These are phyloP conservation scores for Chloebia gouldiae DNA, from an alignment of 2,113 vertebrate genomes.

Conservation along the genomic window DNA sequence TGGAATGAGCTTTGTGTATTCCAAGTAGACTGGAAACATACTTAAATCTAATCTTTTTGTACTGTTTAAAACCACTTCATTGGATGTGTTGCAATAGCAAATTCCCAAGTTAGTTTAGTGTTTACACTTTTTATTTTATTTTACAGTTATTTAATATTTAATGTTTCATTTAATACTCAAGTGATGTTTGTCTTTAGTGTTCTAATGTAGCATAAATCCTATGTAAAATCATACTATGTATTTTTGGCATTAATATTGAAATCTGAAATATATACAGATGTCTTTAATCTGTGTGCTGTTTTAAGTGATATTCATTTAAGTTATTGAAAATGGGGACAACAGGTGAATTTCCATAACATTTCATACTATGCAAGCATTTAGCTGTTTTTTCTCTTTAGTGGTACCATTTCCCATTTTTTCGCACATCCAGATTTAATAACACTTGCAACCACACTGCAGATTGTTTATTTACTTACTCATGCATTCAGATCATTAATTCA, in stretches of 20 bases:
- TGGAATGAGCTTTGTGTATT: conserved; percentile 88
- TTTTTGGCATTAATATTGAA: conserved; percentile 99
- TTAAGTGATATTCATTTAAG: conserved; percentile 77
- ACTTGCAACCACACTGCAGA: not conserved
- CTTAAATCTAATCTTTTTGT: conserved; percentile 89
- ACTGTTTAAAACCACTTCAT: conserved; percentile 96
- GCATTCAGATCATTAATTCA: not conserved
- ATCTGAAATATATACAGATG: conserved; percentile 93
- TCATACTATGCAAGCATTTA: conserved; percentile 76
- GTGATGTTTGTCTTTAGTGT: conserved; percentile 93
- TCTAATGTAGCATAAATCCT: conserved; percentile 96
- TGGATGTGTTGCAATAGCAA: conserved; percentile 97
- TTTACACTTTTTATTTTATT: conserved; percentile 95
- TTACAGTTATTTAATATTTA: conserved; percentile 99
- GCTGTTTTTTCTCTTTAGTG: conserved; percentile 2
- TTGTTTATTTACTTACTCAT: conserved; percentile 3
- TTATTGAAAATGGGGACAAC: conserved; percentile 73
- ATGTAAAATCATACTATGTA: conserved; percentile 98
- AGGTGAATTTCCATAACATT: conserved; percentile 71
- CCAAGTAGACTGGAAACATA: conserved; percentile 89
- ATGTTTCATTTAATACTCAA: conserved; percentile 97
- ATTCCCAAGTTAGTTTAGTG: conserved; percentile 91
- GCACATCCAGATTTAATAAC: not conserved
- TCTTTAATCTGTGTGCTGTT: conserved; percentile 80
- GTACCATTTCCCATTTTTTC: not conserved